Percentiles rank a stretch among this genome's conserved stretches.
phyloP scores from a whole-genome alignment of 2,113 vertebrate genomes.

The Axis porcinus region DNA sequence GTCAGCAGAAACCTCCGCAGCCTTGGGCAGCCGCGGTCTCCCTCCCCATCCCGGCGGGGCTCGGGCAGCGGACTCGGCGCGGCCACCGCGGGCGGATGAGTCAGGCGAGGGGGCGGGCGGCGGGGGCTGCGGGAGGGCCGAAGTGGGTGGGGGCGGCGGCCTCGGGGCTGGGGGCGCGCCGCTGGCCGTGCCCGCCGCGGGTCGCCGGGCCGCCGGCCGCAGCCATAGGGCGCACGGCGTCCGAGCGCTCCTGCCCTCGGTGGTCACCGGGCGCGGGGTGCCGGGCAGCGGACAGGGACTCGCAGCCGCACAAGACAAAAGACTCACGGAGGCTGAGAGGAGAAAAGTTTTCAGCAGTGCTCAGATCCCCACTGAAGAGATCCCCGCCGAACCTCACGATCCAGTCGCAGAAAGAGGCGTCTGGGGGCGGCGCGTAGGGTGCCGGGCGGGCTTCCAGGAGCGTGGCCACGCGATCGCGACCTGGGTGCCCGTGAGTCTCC shows the following conservation, averaged over 20 bases:
- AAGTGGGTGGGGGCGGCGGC: not conserved
- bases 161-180: not conserved
- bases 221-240: not conserved
- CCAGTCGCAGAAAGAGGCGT: not conserved
- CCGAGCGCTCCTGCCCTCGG: not conserved
- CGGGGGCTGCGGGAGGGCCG: not conserved
- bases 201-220: not conserved
- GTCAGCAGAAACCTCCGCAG: constrained; percentile 25
- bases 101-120: constrained; percentile 52
- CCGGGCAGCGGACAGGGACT: not conserved
- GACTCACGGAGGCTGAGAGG: not conserved
- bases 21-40: constrained; percentile 33
- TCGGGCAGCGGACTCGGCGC: constrained; percentile 33
- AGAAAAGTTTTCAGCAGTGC: constrained; percentile 61
- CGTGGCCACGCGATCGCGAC: not conserved
- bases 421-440: not conserved
- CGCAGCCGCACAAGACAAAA: constrained; percentile 42
- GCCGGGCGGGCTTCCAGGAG: not conserved
- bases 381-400: not conserved
- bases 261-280: not conserved
- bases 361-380: not conserved
- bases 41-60: constrained; percentile 34
- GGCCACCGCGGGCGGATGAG: constrained; percentile 45
- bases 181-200: not conserved
- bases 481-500: not conserved